Evolutionary conservation across 2,797 vertebrate species (phyloP).

Genomic region (Pseudomugil gertrudae): DNA sequence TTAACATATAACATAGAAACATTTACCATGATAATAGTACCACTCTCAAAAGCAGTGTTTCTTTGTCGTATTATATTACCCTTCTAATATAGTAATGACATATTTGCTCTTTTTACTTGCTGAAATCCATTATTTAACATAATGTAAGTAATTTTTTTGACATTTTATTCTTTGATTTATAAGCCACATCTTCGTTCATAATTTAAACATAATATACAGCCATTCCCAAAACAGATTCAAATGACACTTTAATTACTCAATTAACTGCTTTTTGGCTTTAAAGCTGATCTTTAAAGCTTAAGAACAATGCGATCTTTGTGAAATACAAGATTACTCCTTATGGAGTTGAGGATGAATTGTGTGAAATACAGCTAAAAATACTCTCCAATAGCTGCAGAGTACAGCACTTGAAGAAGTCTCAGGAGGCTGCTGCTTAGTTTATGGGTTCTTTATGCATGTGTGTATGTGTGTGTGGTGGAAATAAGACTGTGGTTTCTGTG

Average conservation of each 20-base stretch:
- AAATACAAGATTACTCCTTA: constrained; percentile 25
- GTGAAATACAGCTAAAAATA: constrained; percentile 64
- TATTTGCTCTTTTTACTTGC: no score
- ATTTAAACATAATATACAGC: background rate
- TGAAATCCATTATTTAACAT: no score
- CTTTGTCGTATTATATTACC: no score
- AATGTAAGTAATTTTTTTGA: no score
- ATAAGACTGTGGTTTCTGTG: constrained; percentile 16
- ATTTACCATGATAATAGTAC: no score
- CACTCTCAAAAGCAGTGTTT: no score
- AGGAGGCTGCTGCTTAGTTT: constrained; percentile 38
- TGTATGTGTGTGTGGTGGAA: constrained; percentile 1
- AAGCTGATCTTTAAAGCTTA: constrained; percentile 24
- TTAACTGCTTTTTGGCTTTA: constrained; percentile 2
- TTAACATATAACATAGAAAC: no score
- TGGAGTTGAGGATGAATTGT: constrained; percentile 41
- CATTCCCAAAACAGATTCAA: background rate
- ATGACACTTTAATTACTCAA: constrained; percentile 3
- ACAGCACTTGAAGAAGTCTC: constrained; percentile 61
- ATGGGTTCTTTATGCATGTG: constrained; percentile 40
- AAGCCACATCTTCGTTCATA: no score
- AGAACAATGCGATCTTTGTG: constrained; percentile 19
- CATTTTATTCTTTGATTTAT: no score
- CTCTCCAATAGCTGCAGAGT: constrained; percentile 62
- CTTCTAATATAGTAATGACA: no score